These are phyloP conservation scores for Pontoporia blainvillei DNA, from an alignment of 2,113 vertebrate genomes.

Conservation along the genomic window DNA sequence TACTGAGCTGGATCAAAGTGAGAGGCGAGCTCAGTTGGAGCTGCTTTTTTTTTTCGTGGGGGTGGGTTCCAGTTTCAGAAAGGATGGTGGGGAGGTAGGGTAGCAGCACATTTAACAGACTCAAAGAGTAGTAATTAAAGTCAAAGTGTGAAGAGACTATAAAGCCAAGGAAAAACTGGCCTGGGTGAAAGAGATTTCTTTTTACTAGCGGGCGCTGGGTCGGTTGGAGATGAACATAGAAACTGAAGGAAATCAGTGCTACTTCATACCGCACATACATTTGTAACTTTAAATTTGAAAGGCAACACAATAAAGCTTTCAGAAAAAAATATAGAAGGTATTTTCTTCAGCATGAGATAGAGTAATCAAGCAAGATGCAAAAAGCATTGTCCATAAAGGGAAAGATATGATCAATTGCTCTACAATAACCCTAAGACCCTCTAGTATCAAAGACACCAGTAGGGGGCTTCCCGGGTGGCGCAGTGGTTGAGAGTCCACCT, in stretches of 20 bases:
- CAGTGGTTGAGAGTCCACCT: no score
- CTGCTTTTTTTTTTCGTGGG: not conserved
- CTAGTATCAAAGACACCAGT: not conserved
- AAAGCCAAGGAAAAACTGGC: not conserved
- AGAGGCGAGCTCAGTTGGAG: no score
- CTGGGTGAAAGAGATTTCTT: not conserved
- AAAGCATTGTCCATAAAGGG: not conserved
- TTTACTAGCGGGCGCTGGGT: accelerated
- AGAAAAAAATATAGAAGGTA: not conserved
- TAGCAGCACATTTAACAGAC: no score
- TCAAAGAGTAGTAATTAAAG: not conserved
- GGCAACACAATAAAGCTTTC: not conserved
- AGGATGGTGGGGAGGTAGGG: not conserved
- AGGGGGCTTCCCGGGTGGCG: not conserved
- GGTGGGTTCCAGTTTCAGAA: not conserved
- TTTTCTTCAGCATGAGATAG: not conserved
- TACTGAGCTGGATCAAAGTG: no score
- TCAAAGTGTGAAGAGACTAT: not conserved
- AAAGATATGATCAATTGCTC: not conserved
- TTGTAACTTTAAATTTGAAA: not conserved
- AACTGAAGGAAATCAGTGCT: accelerated
- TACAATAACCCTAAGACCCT: not conserved
- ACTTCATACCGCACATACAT: accelerated
- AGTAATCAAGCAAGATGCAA: not conserved
- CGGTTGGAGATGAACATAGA: not conserved